Percentiles rank a stretch among this genome's conserved stretches.
phyloP scores from a whole-genome alignment of 2,113 vertebrate genomes.

The Litocranius walleri region DNA sequence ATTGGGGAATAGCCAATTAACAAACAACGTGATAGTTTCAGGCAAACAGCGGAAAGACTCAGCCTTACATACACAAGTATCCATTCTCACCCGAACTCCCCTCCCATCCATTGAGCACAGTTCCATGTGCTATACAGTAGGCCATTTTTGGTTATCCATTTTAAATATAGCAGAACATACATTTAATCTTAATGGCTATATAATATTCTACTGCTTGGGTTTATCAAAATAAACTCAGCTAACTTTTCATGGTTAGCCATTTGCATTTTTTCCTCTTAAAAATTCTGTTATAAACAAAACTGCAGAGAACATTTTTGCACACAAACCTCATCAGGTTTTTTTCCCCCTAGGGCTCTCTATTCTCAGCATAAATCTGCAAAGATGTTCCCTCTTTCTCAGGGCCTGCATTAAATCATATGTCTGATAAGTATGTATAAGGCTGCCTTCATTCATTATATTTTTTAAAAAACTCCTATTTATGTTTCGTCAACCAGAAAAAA shows the following conservation, averaged over 20 bases:
- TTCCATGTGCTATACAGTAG: not conserved
- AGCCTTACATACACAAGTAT: not conserved
- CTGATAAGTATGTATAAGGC: not conserved
- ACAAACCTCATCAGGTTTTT: not conserved
- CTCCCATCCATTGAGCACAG: not conserved
- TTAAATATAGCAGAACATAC: not conserved
- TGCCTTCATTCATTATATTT: not conserved
- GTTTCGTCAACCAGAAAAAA: conserved; percentile 11
- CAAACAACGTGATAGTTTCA: not conserved
- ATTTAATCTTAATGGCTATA: not conserved
- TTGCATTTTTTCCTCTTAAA: not conserved
- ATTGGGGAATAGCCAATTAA: not conserved
- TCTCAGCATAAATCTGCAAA: not conserved
- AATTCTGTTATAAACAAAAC: not conserved
- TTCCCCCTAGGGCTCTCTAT: not conserved
- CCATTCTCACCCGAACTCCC: not conserved
- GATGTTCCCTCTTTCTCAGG: not conserved
- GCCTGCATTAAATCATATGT: not conserved
- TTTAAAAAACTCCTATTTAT: not conserved
- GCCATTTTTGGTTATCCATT: not conserved
- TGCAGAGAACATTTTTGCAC: not conserved
- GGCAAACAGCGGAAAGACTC: not conserved
- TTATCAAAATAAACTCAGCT: conserved; percentile 4
- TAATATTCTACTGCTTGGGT: not conserved
- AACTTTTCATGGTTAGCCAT: not conserved